Base-by-base conservation (phyloP, 2,113 vertebrate species). In the Microcebus lehilahytsara region DNA sequence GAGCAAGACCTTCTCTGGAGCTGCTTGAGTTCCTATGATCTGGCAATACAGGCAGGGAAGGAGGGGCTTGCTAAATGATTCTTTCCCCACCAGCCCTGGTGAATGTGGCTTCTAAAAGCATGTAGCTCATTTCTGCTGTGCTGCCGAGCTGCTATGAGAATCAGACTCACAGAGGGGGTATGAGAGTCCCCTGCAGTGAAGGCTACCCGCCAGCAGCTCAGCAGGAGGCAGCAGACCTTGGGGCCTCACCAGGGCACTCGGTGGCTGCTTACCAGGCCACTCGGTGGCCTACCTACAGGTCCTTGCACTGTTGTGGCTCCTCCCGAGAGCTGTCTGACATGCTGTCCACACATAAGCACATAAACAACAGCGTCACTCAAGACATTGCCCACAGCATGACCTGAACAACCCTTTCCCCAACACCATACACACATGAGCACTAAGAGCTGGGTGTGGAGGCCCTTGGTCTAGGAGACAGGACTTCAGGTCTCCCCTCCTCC, bases 1-100 rank as follows among this genome's bases (percentile, higher is more conserved):
- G 27, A 91, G 64, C 60, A 77, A 85, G 37, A 85, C 64, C 78
- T 62, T 89, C 60, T 96, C 27, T 96, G 60, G 72, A 72, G 42
- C 30, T 40, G 9, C 17, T 42, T 23, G 58, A 22, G 58, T 42
- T 91, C 60, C 85, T 87, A 3, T 1, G n/a, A 62, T 58, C 64
- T 12, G 25, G 37, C 42, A 32, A 80, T 34, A 17, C 20, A 3
- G n/a, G 2, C 30, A 20, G 27, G 37, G n/a, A 49, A 79, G n/a
- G 46, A 80, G 5, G 19, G 9, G 13, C 85, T 80, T 27, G 37
- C 20, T 23, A 58, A 66, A n/a, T 51, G 56, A 6, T 71, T 46
- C 80, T 77, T 85, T 66, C 42, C 84, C 37, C 62, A n/a, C 9
- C 46, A 93, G 66, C 49, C 64, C 34, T 46, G 49, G 71, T 34